Percentiles rank a stretch among this genome's conserved stretches.
phyloP scores from a whole-genome alignment of 2,797 vertebrate genomes.

The Diplodus puntazzo region DNA sequence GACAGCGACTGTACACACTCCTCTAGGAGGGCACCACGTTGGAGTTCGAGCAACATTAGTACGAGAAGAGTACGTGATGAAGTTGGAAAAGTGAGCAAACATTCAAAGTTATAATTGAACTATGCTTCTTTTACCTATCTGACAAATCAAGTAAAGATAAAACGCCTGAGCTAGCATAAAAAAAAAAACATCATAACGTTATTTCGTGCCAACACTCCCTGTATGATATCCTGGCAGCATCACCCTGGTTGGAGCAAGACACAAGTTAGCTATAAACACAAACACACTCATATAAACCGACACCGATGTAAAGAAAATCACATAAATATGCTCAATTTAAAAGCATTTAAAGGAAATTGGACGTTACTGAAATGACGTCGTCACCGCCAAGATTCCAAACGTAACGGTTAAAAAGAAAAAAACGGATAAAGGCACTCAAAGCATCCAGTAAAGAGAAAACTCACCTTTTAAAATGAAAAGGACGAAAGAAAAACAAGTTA shows the following conservation, averaged over 20 bases:
- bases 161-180: neutral
- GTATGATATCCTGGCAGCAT: conserved; percentile 58
- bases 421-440: conserved; percentile 9
- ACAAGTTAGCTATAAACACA: neutral
- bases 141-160: neutral
- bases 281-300: accelerated
- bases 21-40: neutral
- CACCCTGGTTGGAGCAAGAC: conserved; percentile 26
- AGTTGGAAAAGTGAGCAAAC: conserved; percentile 3
- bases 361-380: conserved; percentile 3
- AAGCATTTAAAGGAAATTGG: neutral
- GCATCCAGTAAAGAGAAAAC: conserved; percentile 49
- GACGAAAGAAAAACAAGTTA: conserved; percentile 35
- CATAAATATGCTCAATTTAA: accelerated
- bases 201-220: conserved; percentile 47
- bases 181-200: conserved; percentile 13
- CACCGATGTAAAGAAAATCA: accelerated
- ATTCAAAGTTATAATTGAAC: neutral
- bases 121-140: accelerated
- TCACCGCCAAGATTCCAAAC: too few species aligned
- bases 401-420: conserved; percentile 20
- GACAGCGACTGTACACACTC: neutral
- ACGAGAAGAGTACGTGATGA: neutral
- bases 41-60: neutral
- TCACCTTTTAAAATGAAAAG: conserved; percentile 65